Base-by-base conservation (phyloP, 2,113 vertebrate genomes). In the Phalacrocorax aristotelis region DNA sequence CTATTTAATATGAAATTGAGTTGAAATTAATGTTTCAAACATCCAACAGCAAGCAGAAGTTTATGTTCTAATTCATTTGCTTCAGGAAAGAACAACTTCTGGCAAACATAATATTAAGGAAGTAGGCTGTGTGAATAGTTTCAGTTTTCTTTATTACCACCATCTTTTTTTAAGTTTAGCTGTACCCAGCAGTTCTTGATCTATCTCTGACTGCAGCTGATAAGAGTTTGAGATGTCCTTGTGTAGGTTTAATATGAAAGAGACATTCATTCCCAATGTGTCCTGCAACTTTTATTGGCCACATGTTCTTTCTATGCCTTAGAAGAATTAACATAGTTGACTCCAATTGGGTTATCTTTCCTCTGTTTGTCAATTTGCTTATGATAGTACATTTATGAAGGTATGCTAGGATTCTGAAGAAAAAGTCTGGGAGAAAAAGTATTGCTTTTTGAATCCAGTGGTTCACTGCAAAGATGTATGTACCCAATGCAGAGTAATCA, bases 361-460 rank as follows among this genome's bases (percentile, higher is more conserved):
- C 23, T 68, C 64, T 87, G 16, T 70, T 49, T 69, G 22, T 12
- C 10, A 55, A 20, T 62, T 60, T 87, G 2, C 19, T 70, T 58
- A 30, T 46, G 25, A 42, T 26, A 70, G 22, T 18, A n/a, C 9
- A 22, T 64, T 93, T 72, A 60, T n/a, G 27, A 82, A 81, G 32
- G 10, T 74, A 64, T 21, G 36, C 5, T 11, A 4, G n/a, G 18
- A 22, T 13, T 29, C 17, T 29, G 16, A 90, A 87, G 14, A 48
- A 74, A 91, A 91, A 80, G 8, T 77, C 48, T 21, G 13, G 10
- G 13, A 77, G 11, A n/a, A 71, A 85, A 77, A 68, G 2, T 26
- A n/a, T 2, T 34, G 8, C 0, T 1, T 22, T 64, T 77, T 38
- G 2, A 66, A 42, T 87, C 22, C 16, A 4, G 5, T 51, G 9